A percentile compares a stretch with the other conserved stretches of the same genome.
phyloP scores from a whole-genome alignment of 2,888 invertebrate genomes.

The Ochropacha duplaris region DNA sequence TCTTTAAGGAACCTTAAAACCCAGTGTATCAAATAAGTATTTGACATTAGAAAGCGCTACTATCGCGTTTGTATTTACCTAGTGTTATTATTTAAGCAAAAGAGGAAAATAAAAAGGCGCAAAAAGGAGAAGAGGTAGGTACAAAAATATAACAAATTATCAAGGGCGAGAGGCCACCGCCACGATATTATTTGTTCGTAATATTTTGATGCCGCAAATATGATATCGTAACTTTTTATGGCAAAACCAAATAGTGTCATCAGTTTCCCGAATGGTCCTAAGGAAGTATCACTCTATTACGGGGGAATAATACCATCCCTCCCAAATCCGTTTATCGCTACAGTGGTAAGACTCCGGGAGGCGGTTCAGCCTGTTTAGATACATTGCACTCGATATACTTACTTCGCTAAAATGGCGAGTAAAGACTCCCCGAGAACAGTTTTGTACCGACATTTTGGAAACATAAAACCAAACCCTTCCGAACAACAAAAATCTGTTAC shows the following conservation, averaged over 20 bases:
- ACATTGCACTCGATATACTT: slow-evolving; percentile 58
- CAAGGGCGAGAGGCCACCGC: slow-evolving; percentile 34
- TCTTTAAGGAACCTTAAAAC: too few species aligned
- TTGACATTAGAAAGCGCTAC: too few species aligned
- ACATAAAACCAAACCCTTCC: neutral
- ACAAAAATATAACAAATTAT: slow-evolving; percentile 39
- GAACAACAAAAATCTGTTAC: too few species aligned
- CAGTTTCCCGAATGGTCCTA: slow-evolving; percentile 67
- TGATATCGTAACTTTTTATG: slow-evolving; percentile 77
- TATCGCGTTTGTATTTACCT: neutral
- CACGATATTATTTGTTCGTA: slow-evolving; percentile 58
- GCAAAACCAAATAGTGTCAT: slow-evolving; percentile 75
- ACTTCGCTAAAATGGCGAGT: slow-evolving; percentile 42
- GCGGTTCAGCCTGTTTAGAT: slow-evolving; percentile 56
- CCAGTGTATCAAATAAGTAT: too few species aligned
- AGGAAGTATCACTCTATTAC: slow-evolving; percentile 74
- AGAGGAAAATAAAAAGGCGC: neutral
- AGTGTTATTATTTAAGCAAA: neutral
- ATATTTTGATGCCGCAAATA: slow-evolving; percentile 69
- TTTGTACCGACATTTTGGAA: slow-evolving; percentile 26
- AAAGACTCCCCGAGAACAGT: slow-evolving; percentile 43
- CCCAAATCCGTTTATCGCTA: slow-evolving; percentile 74
- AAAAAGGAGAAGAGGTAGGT: neutral
- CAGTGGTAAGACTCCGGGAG: slow-evolving; percentile 56
- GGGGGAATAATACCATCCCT: slow-evolving; percentile 61